A percentile compares a stretch with the other conserved stretches of the same genome.
These are phyloP conservation scores for Lepidochrysops patricia DNA, from an alignment of 2,888 invertebrate genomes.

Conservation along the genomic window DNA sequence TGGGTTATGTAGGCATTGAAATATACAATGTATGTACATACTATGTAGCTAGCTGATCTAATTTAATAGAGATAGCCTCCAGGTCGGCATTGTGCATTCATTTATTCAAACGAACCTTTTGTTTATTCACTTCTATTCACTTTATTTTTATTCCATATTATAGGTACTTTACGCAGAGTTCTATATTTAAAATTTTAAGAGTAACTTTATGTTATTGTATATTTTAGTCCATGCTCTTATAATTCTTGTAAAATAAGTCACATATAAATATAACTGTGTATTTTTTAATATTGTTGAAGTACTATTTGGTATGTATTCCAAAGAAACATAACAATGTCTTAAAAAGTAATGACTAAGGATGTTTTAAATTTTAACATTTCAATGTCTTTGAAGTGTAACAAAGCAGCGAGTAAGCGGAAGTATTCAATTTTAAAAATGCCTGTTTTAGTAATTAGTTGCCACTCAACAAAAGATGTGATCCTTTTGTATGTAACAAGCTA, in stretches of 20 bases:
- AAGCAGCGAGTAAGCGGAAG: not conserved
- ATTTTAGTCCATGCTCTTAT: no score
- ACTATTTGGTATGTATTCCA: no score
- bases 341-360: no score
- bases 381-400: not conserved
- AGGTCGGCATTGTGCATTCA: constrained; percentile 44
- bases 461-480: not conserved
- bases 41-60: not conserved
- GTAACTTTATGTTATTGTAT: not conserved
- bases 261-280: no score
- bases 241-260: not conserved
- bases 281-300: not conserved
- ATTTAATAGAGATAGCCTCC: constrained; percentile 32
- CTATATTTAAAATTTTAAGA: not conserved
- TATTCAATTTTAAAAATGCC: not conserved
- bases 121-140: constrained; percentile 15
- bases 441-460: not conserved
- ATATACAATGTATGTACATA: not conserved
- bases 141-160: constrained; percentile 12
- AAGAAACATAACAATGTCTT: not conserved
- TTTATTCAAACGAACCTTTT: constrained; percentile 14
- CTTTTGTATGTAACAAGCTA: not conserved
- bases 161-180: no score
- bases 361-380: no score
- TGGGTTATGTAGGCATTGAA: not conserved